Evolutionary conservation across 2,888 invertebrate species (phyloP).

Genomic region (Eilema depressum): DNA sequence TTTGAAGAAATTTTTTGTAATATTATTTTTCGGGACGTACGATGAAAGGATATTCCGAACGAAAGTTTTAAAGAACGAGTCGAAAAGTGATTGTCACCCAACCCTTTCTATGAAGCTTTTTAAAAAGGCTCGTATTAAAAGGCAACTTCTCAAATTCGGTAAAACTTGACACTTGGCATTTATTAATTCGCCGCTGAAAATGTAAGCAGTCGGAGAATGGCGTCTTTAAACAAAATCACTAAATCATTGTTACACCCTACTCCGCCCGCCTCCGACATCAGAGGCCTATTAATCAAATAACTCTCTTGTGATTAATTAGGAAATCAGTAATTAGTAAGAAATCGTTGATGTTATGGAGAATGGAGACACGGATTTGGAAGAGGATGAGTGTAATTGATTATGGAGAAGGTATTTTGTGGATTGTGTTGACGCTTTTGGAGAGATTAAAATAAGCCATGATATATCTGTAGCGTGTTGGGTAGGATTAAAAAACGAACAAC

Average conservation of each 20-base stretch:
- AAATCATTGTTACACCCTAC: conserved; percentile 55
- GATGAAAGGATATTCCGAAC: not conserved
- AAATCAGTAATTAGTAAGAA: conserved; percentile 82
- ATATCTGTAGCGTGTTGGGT: too few relatives aligned
- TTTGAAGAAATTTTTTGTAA: not conserved
- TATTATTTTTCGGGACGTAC: not conserved
- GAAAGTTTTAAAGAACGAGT: not conserved
- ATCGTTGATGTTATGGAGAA: conserved; percentile 69
- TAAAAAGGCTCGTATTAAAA: conserved; percentile 23
- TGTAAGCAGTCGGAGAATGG: conserved; percentile 53
- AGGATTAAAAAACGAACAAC: too few relatives aligned
- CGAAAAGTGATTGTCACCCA: conserved; percentile 12
- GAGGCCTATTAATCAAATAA: conserved; percentile 84
- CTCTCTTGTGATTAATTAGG: conserved; percentile 83
- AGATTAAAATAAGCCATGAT: not conserved
- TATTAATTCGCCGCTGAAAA: conserved; percentile 74
- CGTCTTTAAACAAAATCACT: conserved; percentile 50
- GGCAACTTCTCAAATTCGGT: conserved; percentile 37
- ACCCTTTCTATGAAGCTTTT: conserved; percentile 14
- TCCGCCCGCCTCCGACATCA: conserved; percentile 65
- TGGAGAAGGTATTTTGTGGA: conserved; percentile 23
- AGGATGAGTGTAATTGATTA: not conserved
- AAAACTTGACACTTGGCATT: conserved; percentile 62
- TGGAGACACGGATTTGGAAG: conserved; percentile 14
- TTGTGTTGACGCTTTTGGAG: not conserved